Base-by-base conservation (phyloP, 2,113 vertebrate species). In the Chunga burmeisteri region DNA sequence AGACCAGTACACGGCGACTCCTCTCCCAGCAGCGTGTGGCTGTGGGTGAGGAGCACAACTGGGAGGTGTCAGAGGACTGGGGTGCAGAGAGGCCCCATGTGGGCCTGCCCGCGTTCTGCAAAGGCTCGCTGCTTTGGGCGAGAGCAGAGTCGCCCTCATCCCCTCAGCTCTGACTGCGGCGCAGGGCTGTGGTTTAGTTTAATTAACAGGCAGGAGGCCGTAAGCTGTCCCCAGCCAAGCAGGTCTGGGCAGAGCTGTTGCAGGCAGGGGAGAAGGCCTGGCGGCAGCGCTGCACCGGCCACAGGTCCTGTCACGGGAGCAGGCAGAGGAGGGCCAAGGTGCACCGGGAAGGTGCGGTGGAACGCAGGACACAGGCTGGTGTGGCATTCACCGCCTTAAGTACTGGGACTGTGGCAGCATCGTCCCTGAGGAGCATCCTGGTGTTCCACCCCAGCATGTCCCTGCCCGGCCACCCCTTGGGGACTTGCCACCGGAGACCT, bases 251-350 rank as follows among this genome's bases (percentile, higher is more conserved):
- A 12, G 72, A 47, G 34, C 42, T 32, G 21, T 7, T 34, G n/a
- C 44, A 16, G 55, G n/a, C 44, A 30, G 56, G 22, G 46, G 27
- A 46, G 38, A 36, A 17, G 25, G 26, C 17, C 42, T 7, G 13
- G 42, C 26, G 6, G 34, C 56, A 61, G 73, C 19, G 38, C 68
- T 16, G n/a, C 1, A 3, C 73, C 47, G 34, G 8, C 34, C 4
- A 0, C 21, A 25, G 46, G 13, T 36, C 27, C 32, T 38, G 26
- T 5, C 1, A 5, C 21, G 38, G 23, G 22, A 16, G n/a, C 61
- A 34, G 53, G 29, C 1, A 0, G 42, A 17, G 17, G 21, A 40
- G 63, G 29, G 18, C 65, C 0, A 0, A 61, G 52, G 65, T 23
- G 27, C 63, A 30, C 27, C 11, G 7, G 58, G 23, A 38, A 66